Evolutionary conservation across 2,797 vertebrate genomes (phyloP).

Genomic region (Hydrolagus colliei): DNA sequence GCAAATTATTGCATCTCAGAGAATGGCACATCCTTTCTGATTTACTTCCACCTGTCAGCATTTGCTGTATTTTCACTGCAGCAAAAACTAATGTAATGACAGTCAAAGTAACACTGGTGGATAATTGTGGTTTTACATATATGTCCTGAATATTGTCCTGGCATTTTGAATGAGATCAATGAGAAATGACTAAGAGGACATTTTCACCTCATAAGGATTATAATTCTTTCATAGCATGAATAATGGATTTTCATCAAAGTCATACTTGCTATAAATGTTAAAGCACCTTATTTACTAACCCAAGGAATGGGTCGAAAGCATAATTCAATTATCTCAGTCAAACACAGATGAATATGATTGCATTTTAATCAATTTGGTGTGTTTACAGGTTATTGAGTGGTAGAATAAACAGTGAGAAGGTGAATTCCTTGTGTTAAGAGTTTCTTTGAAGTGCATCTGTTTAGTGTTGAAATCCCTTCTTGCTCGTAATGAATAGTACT

Average conservation of each 20-base stretch:
- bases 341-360: background rate
- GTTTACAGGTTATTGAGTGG: background rate
- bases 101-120: background rate
- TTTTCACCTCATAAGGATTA: background rate
- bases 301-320: background rate
- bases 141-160: background rate
- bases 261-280: background rate
- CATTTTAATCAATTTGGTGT: background rate
- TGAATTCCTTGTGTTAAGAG: background rate
- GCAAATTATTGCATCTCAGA: background rate
- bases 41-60: background rate
- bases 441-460: background rate
- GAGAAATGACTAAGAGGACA: background rate
- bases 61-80: background rate
- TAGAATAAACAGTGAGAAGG: background rate
- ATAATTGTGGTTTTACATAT: background rate
- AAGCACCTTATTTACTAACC: background rate
- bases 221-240: background rate
- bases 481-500: background rate
- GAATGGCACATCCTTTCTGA: background rate
- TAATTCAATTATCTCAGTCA: background rate
- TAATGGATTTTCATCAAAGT: background rate
- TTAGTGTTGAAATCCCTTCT: background rate
- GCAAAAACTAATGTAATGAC: background rate
- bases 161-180: background rate